Evolutionary conservation across 2,797 vertebrate species (phyloP), one percentile per base, ranked within the genome.

Genomic region (Labeo calbasu): DNA sequence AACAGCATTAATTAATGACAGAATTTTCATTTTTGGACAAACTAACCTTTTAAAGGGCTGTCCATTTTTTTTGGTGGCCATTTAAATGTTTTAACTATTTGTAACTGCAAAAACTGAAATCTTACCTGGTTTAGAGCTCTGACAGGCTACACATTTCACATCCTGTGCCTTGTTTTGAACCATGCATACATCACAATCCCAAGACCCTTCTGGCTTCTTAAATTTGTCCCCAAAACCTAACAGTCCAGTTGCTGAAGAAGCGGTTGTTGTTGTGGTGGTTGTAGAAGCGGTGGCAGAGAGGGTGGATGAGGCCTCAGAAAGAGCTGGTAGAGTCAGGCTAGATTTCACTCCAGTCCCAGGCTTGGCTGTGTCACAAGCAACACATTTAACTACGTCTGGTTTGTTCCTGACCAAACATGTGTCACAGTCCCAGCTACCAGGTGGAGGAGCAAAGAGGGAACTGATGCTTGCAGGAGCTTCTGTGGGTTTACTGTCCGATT

Each of bases 361-460:
- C 93, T 99, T 99, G 63, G 97, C 96, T 1, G 97, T 98, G 82
- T 98, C 97, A 84, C 98, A 99, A 0, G 98, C 98, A 89, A 99
- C 92, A 84, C 98, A 99, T 92, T 98, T 99, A 46, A 97, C 93
- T 21, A 92, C 95, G 83, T 99, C 98, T 0, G 96, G 92, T 92
- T 97, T 99, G 92, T 99, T 99, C 66, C 92, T 94, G 71, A 99
- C 97, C 86, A 99, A 93, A 92, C 98, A 99, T 1, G 97, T 99
- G 88, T 99, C 98, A 89, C 98, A 99, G 57, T 98, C 97, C 98
- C 98, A 99, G 0, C 91, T 96, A 84, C 95, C 97, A 46, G 92
- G 87, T 28, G 93, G 90, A 75, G 95, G 90, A 89, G 96, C 95
- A 87, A 98, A 97, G 82, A 93, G 85, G n/a, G 88, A 75, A 46